A percentile compares a stretch with the other conserved stretches of the same genome.
phyloP scores from a whole-genome alignment of 2,888 invertebrate species.

The Brenthis daphne region DNA sequence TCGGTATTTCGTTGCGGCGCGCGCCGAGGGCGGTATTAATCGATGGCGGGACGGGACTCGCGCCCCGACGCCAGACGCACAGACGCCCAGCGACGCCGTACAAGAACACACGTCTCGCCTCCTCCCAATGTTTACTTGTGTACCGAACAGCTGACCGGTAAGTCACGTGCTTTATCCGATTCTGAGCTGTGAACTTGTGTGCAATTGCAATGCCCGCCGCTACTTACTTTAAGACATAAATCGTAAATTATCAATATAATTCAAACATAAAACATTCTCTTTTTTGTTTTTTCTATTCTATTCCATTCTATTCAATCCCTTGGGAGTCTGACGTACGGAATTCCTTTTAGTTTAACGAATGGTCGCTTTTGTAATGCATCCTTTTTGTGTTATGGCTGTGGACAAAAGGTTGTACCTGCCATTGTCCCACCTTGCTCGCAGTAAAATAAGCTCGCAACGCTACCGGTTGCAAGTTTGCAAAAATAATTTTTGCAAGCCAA shows the following conservation, averaged over 20 bases:
- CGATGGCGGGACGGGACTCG: conserved; percentile 79
- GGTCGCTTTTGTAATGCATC: conserved; percentile 74
- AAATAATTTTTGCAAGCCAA: conserved; percentile 80
- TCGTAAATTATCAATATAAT: conserved; percentile 77
- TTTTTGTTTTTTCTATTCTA: conserved; percentile 55
- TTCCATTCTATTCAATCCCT: conserved; percentile 62
- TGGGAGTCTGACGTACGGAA: conserved; percentile 55
- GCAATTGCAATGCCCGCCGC: conserved; percentile 66
- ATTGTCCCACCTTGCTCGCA: conserved; percentile 56
- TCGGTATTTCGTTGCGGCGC: conserved; percentile 62
- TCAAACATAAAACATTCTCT: conserved; percentile 51
- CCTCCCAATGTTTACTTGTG: conserved; percentile 78
- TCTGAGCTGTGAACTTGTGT: conserved; percentile 55
- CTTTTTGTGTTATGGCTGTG: conserved; percentile 68
- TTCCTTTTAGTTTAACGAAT: conserved; percentile 71
- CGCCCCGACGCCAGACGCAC: conserved; percentile 81
- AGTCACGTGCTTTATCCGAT: conserved; percentile 70
- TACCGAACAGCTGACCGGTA: conserved; percentile 80
- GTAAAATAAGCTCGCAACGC: conserved; percentile 58
- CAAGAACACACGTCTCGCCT: conserved; percentile 78
- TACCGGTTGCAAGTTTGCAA: conserved; percentile 68
- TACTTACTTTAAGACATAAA: conserved; percentile 41
- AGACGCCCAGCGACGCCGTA: conserved; percentile 80
- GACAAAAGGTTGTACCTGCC: conserved; percentile 67
- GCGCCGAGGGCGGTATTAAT: conserved; percentile 63